phyloP scores from a whole-genome alignment of 2,113 vertebrate genomes.

The Anseranas semipalmata region DNA sequence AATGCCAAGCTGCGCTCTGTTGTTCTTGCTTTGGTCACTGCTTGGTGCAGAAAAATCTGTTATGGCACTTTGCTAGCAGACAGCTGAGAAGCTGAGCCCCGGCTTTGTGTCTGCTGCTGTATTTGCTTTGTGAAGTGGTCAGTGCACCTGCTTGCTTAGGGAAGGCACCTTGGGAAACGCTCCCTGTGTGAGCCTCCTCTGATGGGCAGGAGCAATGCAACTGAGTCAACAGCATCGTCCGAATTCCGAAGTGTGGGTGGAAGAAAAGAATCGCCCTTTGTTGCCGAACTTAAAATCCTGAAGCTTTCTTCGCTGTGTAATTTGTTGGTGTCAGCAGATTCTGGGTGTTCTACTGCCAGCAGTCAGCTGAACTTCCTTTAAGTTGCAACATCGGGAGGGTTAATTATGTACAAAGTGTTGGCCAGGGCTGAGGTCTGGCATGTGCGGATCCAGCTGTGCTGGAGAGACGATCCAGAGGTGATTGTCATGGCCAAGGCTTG shows the following conservation, averaged over 20 bases:
- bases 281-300: neutral
- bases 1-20: neutral
- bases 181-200: neutral
- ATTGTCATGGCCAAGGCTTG: neutral
- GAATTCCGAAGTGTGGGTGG: neutral
- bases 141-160: neutral
- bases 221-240: constrained; percentile 30
- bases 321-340: constrained; percentile 25
- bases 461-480: constrained; percentile 52
- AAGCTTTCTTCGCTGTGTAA: neutral
- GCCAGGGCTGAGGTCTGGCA: constrained; percentile 35
- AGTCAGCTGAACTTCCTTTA: constrained; percentile 36
- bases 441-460: constrained; percentile 52
- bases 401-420: constrained; percentile 56
- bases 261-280: constrained; percentile 26
- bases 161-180: neutral
- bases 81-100: neutral
- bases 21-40: neutral
- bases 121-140: neutral
- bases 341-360: constrained; percentile 37
- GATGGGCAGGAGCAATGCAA: neutral
- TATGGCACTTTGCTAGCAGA: neutral
- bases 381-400: constrained; percentile 64
- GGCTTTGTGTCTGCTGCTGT: neutral
- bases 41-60: neutral